Percentiles rank a stretch among this genome's conserved stretches.
phyloP scores from a whole-genome alignment of 2,797 vertebrate genomes.

The Clarias platycephalus region DNA sequence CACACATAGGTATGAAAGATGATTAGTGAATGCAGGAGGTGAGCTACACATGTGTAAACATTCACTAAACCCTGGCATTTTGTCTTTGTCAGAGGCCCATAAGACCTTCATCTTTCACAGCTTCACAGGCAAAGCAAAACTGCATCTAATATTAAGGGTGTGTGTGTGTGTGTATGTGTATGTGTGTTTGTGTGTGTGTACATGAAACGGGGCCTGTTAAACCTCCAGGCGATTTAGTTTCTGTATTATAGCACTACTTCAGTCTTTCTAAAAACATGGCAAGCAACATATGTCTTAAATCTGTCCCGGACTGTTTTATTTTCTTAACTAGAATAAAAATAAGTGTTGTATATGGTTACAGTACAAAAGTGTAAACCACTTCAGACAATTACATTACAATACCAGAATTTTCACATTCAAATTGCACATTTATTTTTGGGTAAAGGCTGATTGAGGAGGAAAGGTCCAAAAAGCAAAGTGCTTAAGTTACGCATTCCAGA shows the following conservation, averaged over 20 bases:
- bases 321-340: not conserved
- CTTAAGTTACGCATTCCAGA: not conserved
- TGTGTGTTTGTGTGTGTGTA: slow-evolving; percentile 26
- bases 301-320: not conserved
- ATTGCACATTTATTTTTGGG: not conserved
- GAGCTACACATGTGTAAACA: slow-evolving; percentile 31
- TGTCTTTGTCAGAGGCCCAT: slow-evolving; percentile 15
- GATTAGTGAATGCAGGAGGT: slow-evolving; percentile 31
- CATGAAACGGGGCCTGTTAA: slow-evolving; percentile 26
- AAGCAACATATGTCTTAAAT: slow-evolving; percentile 56
- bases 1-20: slow-evolving; percentile 52
- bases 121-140: slow-evolving; percentile 16
- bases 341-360: not conserved
- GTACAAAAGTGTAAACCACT: not conserved
- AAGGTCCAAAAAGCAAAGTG: not conserved
- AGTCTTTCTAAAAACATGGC: slow-evolving; percentile 26
- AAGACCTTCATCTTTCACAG: slow-evolving; percentile 18
- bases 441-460: not conserved
- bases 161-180: not conserved
- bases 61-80: slow-evolving; percentile 13
- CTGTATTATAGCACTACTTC: not conserved
- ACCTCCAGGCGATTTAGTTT: slow-evolving; percentile 39
- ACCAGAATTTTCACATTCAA: not conserved
- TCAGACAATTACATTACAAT: not conserved
- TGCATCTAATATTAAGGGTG: slow-evolving; percentile 35